phyloP scores from a whole-genome alignment of 2,113 vertebrate genomes.

The Xenopus borealis region DNA sequence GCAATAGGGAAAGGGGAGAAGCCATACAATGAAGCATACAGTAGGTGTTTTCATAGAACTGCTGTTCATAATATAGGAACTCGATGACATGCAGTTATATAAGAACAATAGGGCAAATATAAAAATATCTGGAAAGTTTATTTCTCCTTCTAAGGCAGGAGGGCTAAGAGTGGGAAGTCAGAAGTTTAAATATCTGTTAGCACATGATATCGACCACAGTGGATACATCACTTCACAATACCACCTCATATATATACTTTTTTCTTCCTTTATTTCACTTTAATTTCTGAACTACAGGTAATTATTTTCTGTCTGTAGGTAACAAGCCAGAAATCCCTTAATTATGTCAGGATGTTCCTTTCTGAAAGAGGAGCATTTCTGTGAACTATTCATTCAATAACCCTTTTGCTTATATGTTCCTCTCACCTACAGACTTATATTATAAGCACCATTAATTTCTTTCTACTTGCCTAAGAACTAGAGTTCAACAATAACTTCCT shows the following conservation, averaged over 20 bases:
- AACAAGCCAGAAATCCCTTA: constrained; percentile 32
- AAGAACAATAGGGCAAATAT: too few species aligned
- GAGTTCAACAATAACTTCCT: constrained; percentile 29
- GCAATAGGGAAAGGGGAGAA: too few species aligned
- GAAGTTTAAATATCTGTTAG: too few species aligned
- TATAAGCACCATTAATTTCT: constrained; percentile 28
- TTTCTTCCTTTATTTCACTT: neutral
- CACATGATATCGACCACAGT: too few species aligned
- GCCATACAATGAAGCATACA: too few species aligned
- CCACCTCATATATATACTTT: neutral
- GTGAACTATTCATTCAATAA: constrained; percentile 28
- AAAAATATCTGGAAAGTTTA: too few species aligned
- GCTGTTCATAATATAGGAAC: too few species aligned
- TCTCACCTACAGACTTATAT: constrained; percentile 25
- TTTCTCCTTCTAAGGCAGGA: too few species aligned
- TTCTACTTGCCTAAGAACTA: constrained; percentile 19
- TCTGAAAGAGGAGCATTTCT: constrained; percentile 9
- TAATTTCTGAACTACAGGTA: neutral
- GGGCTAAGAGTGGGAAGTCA: too few species aligned
- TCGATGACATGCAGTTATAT: too few species aligned
- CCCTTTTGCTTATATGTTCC: constrained; percentile 32
- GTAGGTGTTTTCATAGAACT: too few species aligned
- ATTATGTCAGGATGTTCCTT: constrained; percentile 28
- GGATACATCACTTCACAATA: too few species aligned
- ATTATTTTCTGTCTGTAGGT: constrained; percentile 12